Base-by-base conservation (phyloP, 1,140 invertebrate species). In the Myzus persicae region DNA sequence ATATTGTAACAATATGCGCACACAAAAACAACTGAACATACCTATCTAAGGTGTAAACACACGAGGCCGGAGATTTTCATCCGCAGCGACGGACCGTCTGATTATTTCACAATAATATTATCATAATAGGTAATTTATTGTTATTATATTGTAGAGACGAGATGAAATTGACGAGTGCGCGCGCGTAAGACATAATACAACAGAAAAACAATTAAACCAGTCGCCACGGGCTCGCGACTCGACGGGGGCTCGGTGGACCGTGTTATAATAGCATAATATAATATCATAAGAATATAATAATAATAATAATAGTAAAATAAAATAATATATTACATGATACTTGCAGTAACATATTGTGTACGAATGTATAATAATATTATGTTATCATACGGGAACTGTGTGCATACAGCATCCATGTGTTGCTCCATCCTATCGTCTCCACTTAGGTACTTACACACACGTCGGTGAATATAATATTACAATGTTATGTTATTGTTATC, bases 141-240 rank as follows among this genome's bases (percentile, higher is more conserved):
- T 48, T 51, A 51, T 51, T 51, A 51, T 51, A 24, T 48, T 48
- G 46, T 18, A 48, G 14, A 48, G 20, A 76, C 59, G 59, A 31
- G 8, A 48, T 48, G 6, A 46, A 76, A 76, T 76, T 76, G 59
- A 76, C 59, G 59, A 76, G 31, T 8, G 51, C 24, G 51, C 24
- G 26, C 31, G 59, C 59, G 59, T 36, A 76, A 76, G 36, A 76
- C 20, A 76, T 36, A 76, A 76, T 36, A 76, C 59, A 76, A 76
- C 59, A 18, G n/a, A 76, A 76, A 76, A 76, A 76, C 59, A 76
- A 76, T 76, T 76, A 76, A 76, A n/a, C 59, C 59, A 76, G 59
- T 76, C 59, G 31, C 59, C 59, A 76, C 59, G 59, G 59, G 59
- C n/a, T 67, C 31, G 59, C 59, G 59, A 76, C 31, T 76, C 59